A percentile compares a stretch with the other conserved stretches of the same genome.
Evolutionary conservation across 2,113 vertebrate genomes (phyloP).

Genomic region (Megaceryle torquata): DNA sequence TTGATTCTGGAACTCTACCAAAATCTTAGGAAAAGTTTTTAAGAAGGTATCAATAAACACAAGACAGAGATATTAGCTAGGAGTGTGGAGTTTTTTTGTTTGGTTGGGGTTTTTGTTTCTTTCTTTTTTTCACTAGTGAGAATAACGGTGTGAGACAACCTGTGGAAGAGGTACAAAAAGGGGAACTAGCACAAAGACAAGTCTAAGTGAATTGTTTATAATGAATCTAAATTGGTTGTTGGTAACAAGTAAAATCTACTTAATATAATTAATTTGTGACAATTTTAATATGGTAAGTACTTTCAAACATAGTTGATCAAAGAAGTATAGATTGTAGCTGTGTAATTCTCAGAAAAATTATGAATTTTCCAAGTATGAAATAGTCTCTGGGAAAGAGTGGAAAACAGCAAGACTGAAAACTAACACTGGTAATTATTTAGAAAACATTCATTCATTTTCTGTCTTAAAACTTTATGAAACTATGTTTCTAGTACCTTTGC

Average conservation of each 20-base stretch:
- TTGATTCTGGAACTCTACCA: not conserved
- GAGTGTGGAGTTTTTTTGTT: fast-evolving
- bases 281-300: not conserved
- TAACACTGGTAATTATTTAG: not conserved
- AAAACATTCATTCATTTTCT: not conserved
- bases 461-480: not conserved
- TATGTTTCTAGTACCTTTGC: not conserved
- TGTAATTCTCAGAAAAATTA: not conserved
- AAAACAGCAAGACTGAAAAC: not conserved
- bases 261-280: not conserved
- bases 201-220: not conserved
- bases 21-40: not conserved
- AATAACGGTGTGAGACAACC: not conserved
- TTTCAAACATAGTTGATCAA: not conserved
- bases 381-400: not conserved
- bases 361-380: not conserved
- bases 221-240: not conserved
- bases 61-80: not conserved
- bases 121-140: not conserved
- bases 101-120: not conserved
- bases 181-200: not conserved
- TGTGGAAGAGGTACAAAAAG: not conserved
- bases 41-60: not conserved
- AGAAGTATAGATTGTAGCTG: not conserved
- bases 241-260: not conserved